Conservation (phyloP, 2,113 vertebrate species). For the Xyliphius kryptos region DNA sequence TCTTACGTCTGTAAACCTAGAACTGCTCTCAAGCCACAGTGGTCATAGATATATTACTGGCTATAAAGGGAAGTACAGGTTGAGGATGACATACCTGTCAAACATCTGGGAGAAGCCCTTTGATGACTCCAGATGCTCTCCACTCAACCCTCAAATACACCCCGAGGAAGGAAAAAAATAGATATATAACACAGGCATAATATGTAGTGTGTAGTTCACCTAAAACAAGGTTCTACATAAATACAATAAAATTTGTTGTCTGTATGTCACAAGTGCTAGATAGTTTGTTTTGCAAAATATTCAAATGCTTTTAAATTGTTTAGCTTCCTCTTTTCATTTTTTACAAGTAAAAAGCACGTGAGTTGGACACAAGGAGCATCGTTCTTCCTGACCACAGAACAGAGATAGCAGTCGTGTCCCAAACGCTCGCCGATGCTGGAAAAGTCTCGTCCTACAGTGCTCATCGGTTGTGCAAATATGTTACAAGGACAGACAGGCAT, state of each 20-base stretch:
- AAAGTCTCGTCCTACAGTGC: slow-evolving; percentile 61
- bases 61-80: slow-evolving; percentile 60
- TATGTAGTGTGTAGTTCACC: slow-evolving; percentile 60
- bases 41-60: slow-evolving; percentile 68
- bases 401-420: slow-evolving; percentile 32
- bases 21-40: slow-evolving; percentile 69
- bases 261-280: slow-evolving; percentile 82
- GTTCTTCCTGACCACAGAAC: slow-evolving; percentile 38
- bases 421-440: slow-evolving; percentile 47
- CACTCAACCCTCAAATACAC: slow-evolving; percentile 47
- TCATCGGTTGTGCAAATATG: slow-evolving; percentile 60
- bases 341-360: slow-evolving; percentile 72
- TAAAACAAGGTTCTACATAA: slow-evolving; percentile 80
- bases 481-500: slow-evolving; percentile 69
- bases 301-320: slow-evolving; percentile 55
- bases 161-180: slow-evolving; percentile 29
- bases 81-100: slow-evolving; percentile 51
- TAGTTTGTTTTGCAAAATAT: slow-evolving; percentile 70
- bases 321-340: slow-evolving; percentile 38
- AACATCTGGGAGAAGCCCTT: slow-evolving; percentile 61
- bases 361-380: slow-evolving; percentile 62
- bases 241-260: slow-evolving; percentile 76
- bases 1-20: slow-evolving; percentile 70
- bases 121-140: slow-evolving; percentile 57
- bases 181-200: slow-evolving; percentile 56